phyloP scores from a whole-genome alignment of 2,797 vertebrate genomes.

The Sebastes vulpes region DNA sequence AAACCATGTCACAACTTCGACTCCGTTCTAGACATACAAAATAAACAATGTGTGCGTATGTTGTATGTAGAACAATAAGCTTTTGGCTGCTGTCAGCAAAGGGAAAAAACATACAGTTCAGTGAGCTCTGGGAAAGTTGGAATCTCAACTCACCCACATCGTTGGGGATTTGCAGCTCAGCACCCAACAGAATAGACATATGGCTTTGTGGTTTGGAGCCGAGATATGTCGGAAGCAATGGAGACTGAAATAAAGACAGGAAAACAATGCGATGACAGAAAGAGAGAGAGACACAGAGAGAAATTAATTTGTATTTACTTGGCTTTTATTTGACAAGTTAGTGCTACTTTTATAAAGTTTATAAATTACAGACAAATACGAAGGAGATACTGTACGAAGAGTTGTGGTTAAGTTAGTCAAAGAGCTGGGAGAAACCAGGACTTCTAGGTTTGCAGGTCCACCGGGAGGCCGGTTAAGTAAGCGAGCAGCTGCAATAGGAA shows the following conservation, averaged over 20 bases:
- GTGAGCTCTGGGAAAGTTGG: slow-evolving; percentile 28
- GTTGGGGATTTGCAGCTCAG: slow-evolving; percentile 42
- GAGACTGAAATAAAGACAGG: slow-evolving; percentile 18
- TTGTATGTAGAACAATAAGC: slow-evolving; percentile 33
- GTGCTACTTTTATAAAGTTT: background rate
- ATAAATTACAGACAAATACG: background rate
- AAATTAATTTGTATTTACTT: background rate
- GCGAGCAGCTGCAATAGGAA: slow-evolving; percentile 61
- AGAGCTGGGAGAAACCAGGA: slow-evolving; percentile 15
- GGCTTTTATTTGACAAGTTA: slow-evolving; percentile 15
- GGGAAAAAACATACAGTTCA: slow-evolving; percentile 20
- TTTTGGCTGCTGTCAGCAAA: slow-evolving; percentile 2
- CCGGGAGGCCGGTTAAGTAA: slow-evolving; percentile 59
- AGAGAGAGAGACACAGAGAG: background rate
- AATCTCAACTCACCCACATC: slow-evolving; percentile 42
- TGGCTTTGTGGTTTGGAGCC: slow-evolving; percentile 45
- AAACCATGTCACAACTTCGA: slow-evolving; percentile 30
- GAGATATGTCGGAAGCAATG: slow-evolving; percentile 28
- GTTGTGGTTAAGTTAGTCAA: background rate
- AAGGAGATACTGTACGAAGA: background rate
- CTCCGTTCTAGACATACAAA: slow-evolving; percentile 49
- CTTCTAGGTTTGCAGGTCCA: slow-evolving; percentile 21
- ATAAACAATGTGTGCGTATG: slow-evolving; percentile 48
- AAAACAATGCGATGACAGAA: background rate
- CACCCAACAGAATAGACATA: slow-evolving; percentile 38